Evolutionary conservation across 2,797 vertebrate genomes (phyloP), one percentile per base, ranked within the genome.

Genomic region (Propithecus deckenii): DNA sequence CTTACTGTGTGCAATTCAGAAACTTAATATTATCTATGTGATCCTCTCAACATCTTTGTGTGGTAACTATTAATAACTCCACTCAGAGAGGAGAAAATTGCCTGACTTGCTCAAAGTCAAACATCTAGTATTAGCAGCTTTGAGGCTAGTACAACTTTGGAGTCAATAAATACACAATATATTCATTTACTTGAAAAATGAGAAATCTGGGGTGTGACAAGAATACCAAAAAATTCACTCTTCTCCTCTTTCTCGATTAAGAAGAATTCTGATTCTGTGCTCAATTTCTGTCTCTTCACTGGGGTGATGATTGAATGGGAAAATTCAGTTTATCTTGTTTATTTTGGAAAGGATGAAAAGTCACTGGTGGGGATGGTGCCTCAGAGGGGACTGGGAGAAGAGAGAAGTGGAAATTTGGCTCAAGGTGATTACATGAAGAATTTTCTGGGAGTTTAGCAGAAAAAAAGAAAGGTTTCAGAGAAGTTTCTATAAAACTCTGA

Each of bases 141-240:
- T 89, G 90, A 95, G 32, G 0, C 32, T 71, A 38, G 43, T 57
- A 20, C 67, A 95, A 74, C 65, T 75, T 86, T 46, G 67, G 32
- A 89, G 89, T 93, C 76, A 95, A 95, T 63, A 87, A 65, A 22
- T 83, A 79, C 17, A 89, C 83, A 86, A 43, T 80, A 92, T 52
- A 87, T 67, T 78, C 89, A 86, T 97, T 96, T 95, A 78, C 92
- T 92, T 41, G 25, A 95, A 81, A 97, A 96, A 92, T 88, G 85
- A 97, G 94, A 96, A 90, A 87, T 69, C 35, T 74, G 23, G 61
- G 85, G 43, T 91, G 61, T 96, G 90, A 93, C 67, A 92, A 85
- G 85, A 96, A 97, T 95, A 80, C 35, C 91, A 90, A 92, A 92
- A 67, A 90, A 59, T 30, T 80, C 14, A 88, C 18, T 17, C 7